phyloP scores from a whole-genome alignment of 2,113 vertebrate genomes.

The Otolemur garnettii region DNA sequence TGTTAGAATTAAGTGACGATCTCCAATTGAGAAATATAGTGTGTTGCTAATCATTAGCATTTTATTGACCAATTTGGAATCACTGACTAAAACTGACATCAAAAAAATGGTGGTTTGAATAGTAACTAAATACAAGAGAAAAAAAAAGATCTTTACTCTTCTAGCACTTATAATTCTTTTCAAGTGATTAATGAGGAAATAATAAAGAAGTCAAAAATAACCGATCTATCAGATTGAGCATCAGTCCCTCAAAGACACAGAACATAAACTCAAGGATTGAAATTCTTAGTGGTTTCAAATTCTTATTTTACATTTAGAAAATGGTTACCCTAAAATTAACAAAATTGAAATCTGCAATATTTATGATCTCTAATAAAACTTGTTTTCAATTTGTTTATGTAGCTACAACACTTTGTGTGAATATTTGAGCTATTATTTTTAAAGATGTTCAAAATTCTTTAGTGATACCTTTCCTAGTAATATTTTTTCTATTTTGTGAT shows the following conservation, averaged over 20 bases:
- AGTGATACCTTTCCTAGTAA: neutral
- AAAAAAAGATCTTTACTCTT: neutral
- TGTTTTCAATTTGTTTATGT: constrained; percentile 57
- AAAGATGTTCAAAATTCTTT: constrained; percentile 3
- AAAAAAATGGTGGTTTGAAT: constrained; percentile 48
- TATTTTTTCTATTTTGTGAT: neutral
- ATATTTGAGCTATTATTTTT: neutral
- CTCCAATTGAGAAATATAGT: constrained; percentile 78
- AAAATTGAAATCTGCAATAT: constrained; percentile 3
- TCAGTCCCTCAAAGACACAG: neutral
- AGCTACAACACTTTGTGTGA: neutral
- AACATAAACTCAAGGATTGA: neutral
- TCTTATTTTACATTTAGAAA: constrained; percentile 45
- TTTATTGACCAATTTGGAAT: constrained; percentile 71
- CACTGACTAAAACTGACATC: constrained; percentile 74
- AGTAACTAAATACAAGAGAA: constrained; percentile 70
- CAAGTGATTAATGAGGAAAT: constrained; percentile 59
- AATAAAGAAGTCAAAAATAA: constrained; percentile 40
- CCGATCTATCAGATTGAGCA: constrained; percentile 21
- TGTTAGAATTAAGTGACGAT: constrained; percentile 67
- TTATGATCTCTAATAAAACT: neutral
- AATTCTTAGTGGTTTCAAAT: neutral
- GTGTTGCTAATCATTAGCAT: constrained; percentile 76
- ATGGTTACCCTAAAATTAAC: neutral
- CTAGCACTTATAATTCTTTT: constrained; percentile 58